Percentiles rank a stretch among this genome's conserved stretches.
Conservation (phyloP, 2,888 invertebrate species). For the Lepidonotus clava region DNA sequence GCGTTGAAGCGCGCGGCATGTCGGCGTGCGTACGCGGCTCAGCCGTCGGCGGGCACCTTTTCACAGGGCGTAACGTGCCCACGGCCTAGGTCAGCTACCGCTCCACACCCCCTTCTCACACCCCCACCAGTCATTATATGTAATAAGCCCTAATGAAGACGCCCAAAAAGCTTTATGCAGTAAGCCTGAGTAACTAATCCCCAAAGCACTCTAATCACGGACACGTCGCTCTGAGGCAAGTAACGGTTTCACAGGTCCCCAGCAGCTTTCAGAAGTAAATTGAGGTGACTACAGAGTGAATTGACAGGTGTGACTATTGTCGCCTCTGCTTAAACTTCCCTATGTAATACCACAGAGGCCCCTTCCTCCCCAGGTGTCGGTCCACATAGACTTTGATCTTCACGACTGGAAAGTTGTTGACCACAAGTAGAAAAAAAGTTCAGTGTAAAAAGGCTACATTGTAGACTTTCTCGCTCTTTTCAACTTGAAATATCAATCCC, state of each 20-base stretch:
- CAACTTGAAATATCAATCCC: no score
- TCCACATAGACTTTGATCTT: no score
- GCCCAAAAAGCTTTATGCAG: neutral
- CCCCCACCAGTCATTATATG: neutral
- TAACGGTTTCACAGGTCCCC: neutral
- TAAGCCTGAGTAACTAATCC: neutral
- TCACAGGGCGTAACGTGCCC: neutral
- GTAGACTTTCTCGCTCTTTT: no score
- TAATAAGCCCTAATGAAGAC: constrained; percentile 12
- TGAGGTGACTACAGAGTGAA: neutral
- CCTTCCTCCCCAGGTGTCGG: no score
- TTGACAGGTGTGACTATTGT: neutral
- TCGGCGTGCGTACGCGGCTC: no score
- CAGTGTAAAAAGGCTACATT: no score
- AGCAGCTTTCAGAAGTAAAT: neutral
- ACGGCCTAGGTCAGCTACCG: neutral
- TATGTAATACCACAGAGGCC: no score
- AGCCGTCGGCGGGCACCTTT: neutral
- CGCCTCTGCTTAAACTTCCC: no score
- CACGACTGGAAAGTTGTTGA: no score
- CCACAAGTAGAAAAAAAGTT: no score
- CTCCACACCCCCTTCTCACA: neutral
- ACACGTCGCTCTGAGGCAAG: neutral
- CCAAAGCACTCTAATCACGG: neutral
- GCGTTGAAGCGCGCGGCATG: neutral